phyloP scores from a whole-genome alignment of 2,888 invertebrate genomes.

The Microdon myrmicae region DNA sequence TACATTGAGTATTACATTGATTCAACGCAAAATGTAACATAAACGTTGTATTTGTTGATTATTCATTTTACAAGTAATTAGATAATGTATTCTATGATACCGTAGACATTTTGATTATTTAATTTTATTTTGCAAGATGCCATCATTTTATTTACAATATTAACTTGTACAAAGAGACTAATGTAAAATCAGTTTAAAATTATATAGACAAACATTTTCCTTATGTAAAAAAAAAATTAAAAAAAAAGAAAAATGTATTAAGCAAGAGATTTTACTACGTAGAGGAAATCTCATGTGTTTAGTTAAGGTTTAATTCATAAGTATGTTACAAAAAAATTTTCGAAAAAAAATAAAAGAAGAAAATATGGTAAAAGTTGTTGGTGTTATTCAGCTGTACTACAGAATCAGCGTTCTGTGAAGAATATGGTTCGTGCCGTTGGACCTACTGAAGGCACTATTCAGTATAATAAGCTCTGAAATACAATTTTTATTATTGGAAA shows the following conservation, averaged over 20 bases:
- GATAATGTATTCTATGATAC: no score
- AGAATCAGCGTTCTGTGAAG: not conserved
- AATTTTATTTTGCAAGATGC: no score
- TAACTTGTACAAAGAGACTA: conserved; percentile 20
- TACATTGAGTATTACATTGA: no score
- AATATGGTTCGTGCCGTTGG: no score
- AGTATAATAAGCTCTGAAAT: no score
- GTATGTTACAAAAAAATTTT: conserved; percentile 30
- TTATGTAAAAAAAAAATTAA: conserved; percentile 11
- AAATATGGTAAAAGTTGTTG: conserved; percentile 4
- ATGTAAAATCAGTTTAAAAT: no score
- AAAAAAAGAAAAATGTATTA: conserved; percentile 1
- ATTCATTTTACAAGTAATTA: no score
- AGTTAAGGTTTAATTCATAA: conserved; percentile 34
- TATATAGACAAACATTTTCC: conserved; percentile 32
- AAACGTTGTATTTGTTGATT: no score
- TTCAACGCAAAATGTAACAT: no score
- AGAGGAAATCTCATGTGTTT: conserved; percentile 20
- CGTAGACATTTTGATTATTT: no score
- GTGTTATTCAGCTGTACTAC: conserved; percentile 15
- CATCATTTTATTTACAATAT: conserved; percentile 10
- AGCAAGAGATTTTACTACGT: conserved; percentile 14
- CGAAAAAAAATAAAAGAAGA: conserved; percentile 9
- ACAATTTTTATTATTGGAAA: no score
- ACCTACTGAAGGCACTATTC: no score